Evolutionary conservation across 2,888 invertebrate species (phyloP), one percentile per base, ranked within the genome.

Genomic region (Hirtodrosophila alboralis): DNA sequence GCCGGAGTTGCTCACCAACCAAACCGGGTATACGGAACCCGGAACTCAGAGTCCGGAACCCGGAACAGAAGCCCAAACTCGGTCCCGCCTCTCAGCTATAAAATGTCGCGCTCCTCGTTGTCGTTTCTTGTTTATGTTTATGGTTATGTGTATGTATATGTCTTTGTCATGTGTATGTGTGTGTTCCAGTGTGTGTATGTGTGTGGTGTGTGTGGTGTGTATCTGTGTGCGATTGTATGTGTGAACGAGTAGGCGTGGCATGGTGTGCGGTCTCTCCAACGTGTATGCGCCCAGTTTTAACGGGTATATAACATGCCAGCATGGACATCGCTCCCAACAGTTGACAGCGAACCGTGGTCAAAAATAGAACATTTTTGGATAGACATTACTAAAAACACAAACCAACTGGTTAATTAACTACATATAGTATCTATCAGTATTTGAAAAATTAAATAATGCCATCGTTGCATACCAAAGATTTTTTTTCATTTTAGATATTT

Each of bases 51-150:
- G 4, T 13, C 31, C 45, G 26, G 37, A 10, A 30, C 30, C 36
- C 54, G 7, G 43, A 30, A 34, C 41, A 51, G 21, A 21, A 12
- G 16, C 23, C 45, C 36, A 31, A 27, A 33, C 23, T 23, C 28
- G 13, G 33, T 36, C 49, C 52, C 58, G 38, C 49, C 65, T 45
- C 64, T 61, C 13, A 43, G 67, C 75, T 44, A 77, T 84, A 81
- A 84, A 78, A 84, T 81, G 75, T 78, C 77, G 84, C 81, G 84
- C 62, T 75, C 34, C 44, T 66, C 47, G 75, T 77, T 70, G 74
- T 74, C 78, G 78, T 74, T 77, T 41, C 67, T 77, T 74, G 78
- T 81, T 84, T 84, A 84, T 75, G 84, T 56, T 78, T 78, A 78
- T 80, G 84, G 59, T 63, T 61, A 52, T 59, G 51, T 59, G 41